Percentiles rank a stretch among this genome's conserved stretches.
Evolutionary conservation across 2,888 invertebrate genomes (phyloP).

Genomic region (Oegoconia quadripuncta): DNA sequence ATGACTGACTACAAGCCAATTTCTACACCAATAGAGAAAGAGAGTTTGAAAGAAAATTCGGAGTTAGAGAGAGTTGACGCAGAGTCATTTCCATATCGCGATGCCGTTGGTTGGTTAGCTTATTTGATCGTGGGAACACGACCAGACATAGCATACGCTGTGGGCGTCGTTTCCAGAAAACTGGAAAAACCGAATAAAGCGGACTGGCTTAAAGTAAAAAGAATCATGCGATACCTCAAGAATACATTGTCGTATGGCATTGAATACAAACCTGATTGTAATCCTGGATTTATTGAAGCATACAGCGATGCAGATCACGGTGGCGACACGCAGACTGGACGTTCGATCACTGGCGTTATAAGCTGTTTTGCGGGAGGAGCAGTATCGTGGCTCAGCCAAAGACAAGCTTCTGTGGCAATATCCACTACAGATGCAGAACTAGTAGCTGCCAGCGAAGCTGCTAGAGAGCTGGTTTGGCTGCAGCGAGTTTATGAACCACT

Average conservation of each 20-base stretch:
- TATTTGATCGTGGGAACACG: too few species aligned
- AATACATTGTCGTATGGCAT: conserved; percentile 2
- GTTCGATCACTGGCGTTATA: conserved; percentile 7
- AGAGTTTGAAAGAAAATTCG: too few species aligned
- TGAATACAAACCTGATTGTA: not conserved
- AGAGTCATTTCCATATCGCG: too few species aligned
- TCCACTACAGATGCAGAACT: conserved; percentile 8
- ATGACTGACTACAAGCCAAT: too few species aligned
- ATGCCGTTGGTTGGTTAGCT: too few species aligned
- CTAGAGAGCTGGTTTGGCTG: conserved; percentile 7
- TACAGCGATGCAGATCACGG: conserved; percentile 12
- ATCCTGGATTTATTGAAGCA: not conserved
- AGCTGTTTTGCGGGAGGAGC: not conserved
- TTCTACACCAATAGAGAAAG: too few species aligned
- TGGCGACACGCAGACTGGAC: conserved; percentile 5
- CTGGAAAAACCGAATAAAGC: not conserved
- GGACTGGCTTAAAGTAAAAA: conserved; percentile 8
- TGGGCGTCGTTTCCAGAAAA: conserved; percentile 4
- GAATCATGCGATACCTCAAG: conserved; percentile 7
- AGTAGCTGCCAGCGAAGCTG: conserved; percentile 9
- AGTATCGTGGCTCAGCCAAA: conserved; percentile 5
- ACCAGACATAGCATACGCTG: too few species aligned
- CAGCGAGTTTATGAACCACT: not conserved
- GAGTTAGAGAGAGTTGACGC: too few species aligned
- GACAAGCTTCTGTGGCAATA: conserved; percentile 5